phyloP scores from a whole-genome alignment of 1,140 invertebrate genomes.

The Pachypsylla venusta region DNA sequence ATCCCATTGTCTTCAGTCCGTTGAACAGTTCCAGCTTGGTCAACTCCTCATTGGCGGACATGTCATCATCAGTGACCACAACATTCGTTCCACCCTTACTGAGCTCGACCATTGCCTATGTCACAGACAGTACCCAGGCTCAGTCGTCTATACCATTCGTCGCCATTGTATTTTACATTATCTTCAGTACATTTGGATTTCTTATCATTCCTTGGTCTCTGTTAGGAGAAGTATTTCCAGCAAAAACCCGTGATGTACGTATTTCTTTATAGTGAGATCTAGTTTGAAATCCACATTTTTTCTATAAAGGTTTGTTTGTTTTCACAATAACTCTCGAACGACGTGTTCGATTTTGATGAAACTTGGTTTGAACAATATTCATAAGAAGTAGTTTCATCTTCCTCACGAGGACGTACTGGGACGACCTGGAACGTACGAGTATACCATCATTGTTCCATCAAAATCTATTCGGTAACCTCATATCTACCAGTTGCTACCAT shows the following conservation, averaged over 20 bases:
- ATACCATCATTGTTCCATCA: too few species aligned
- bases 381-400: too few species aligned
- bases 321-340: too few species aligned
- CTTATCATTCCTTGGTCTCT: slow-evolving; percentile 54
- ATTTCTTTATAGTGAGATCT: too few species aligned
- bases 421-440: too few species aligned
- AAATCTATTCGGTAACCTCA: too few species aligned
- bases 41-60: slow-evolving; percentile 1
- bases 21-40: background rate
- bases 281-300: too few species aligned
- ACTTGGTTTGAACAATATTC: too few species aligned
- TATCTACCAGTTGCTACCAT: too few species aligned
- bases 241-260: slow-evolving; percentile 41
- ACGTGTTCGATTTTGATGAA: too few species aligned
- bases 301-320: too few species aligned
- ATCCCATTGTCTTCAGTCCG: background rate
- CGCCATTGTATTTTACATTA: slow-evolving; percentile 40
- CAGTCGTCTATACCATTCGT: slow-evolving; percentile 31
- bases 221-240: slow-evolving; percentile 56
- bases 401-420: too few species aligned
- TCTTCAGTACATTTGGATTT: slow-evolving; percentile 44
- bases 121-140: background rate
- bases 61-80: background rate
- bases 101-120: background rate
- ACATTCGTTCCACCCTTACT: background rate